Conservation (phyloP, 2,888 invertebrate genomes). For the Zonitis immaculata region DNA sequence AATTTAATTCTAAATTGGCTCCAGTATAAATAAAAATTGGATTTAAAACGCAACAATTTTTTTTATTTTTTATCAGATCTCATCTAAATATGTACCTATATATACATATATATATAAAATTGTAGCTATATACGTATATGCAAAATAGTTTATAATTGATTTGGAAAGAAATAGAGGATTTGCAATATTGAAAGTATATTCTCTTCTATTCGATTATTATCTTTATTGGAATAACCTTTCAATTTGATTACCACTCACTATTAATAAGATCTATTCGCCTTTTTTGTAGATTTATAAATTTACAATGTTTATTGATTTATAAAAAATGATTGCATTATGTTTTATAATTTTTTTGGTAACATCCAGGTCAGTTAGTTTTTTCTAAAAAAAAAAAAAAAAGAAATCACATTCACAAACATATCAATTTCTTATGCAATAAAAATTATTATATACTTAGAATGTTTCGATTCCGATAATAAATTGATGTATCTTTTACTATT, state of each 20-base stretch:
- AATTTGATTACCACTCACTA: neutral
- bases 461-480: neutral
- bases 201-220: neutral
- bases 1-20: neutral
- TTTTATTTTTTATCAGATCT: too few species aligned
- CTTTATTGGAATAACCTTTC: neutral
- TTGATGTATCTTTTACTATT: neutral
- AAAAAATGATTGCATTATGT: neutral
- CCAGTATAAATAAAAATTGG: neutral
- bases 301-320: too few species aligned
- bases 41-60: neutral
- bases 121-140: too few species aligned
- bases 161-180: neutral
- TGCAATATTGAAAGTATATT: neutral
- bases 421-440: neutral
- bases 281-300: neutral
- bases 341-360: neutral
- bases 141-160: too few species aligned
- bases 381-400: too few species aligned
- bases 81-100: too few species aligned
- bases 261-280: neutral
- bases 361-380: neutral
- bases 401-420: conserved; percentile 1
- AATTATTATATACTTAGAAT: neutral
- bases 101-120: too few species aligned